These are phyloP conservation scores for Heterodera carotae DNA, from an alignment of 1,140 invertebrate genomes.

Conservation along the genomic window DNA sequence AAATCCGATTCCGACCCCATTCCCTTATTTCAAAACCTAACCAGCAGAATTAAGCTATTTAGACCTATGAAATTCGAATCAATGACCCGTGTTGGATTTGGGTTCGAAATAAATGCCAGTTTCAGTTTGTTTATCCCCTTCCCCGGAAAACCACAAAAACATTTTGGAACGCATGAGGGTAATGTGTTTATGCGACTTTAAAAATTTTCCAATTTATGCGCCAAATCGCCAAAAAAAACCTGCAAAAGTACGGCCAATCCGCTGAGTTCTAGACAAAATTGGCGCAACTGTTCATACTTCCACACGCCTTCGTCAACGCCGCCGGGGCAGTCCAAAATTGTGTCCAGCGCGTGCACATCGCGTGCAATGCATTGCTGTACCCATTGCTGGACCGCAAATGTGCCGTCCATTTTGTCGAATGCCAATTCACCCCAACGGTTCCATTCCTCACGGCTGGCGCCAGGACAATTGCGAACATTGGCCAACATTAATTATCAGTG, in stretches of 20 bases:
- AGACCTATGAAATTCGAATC: no score
- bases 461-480: constrained; percentile 27
- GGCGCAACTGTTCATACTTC: constrained; percentile 98
- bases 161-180: no score
- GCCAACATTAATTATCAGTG: neutral
- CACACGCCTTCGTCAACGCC: constrained; percentile 97
- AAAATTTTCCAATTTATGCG: neutral
- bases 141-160: no score
- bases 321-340: constrained; percentile 91
- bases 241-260: constrained; percentile 84
- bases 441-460: constrained; percentile 75
- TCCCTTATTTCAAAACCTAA: no score
- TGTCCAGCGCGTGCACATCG: constrained; percentile 88
- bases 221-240: constrained; percentile 55
- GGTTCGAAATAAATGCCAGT: no score
- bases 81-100: no score
- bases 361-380: constrained; percentile 95
- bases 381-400: constrained; percentile 94
- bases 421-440: constrained; percentile 94
- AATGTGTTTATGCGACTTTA: neutral
- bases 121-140: no score
- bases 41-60: no score
- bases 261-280: constrained; percentile 79
- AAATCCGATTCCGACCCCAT: no score
- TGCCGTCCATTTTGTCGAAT: constrained; percentile 99